Evolutionary conservation across 2,113 vertebrate genomes (phyloP).

Genomic region (Arothron firmamentum): DNA sequence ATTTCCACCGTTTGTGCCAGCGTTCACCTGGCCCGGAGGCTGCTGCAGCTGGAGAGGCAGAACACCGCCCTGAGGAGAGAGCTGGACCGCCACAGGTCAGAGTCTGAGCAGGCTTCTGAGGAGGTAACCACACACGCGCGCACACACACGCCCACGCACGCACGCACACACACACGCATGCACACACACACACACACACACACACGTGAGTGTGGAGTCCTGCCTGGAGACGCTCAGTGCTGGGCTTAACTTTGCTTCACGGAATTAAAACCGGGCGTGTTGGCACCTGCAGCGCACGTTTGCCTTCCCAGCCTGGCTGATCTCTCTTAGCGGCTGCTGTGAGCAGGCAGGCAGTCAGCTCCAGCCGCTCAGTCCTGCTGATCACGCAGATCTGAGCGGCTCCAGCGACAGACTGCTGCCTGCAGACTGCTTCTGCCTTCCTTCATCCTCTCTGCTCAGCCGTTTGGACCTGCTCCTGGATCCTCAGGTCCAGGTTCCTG

Average conservation of each 20-base stretch:
- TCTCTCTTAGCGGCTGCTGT: background rate
- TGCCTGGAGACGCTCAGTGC: background rate
- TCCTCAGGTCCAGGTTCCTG: too few relatives aligned
- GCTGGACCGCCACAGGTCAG: constrained; percentile 81
- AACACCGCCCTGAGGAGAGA: constrained; percentile 89
- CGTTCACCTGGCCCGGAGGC: constrained; percentile 93
- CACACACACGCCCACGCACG: constrained; percentile 5
- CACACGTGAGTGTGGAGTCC: background rate
- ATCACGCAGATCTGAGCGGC: too few relatives aligned
- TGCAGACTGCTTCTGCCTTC: too few relatives aligned
- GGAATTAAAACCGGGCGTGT: constrained; percentile 8
- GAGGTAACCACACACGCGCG: constrained; percentile 78
- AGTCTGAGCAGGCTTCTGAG: constrained; percentile 80
- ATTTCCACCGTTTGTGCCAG: constrained; percentile 68
- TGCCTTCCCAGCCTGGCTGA: constrained; percentile 20
- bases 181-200: too few relatives aligned
- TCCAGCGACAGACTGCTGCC: too few relatives aligned
- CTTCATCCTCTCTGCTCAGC: too few relatives aligned
- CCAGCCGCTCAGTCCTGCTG: too few relatives aligned
- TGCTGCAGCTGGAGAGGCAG: constrained; percentile 92
- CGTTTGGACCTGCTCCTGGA: too few relatives aligned
- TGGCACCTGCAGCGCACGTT: constrained; percentile 11
- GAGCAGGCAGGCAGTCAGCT: too few relatives aligned
- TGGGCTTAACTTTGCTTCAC: background rate
- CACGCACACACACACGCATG: constrained; percentile 4